Conservation (phyloP, 2,888 invertebrate genomes). For the Nemotelus nigrinus region DNA sequence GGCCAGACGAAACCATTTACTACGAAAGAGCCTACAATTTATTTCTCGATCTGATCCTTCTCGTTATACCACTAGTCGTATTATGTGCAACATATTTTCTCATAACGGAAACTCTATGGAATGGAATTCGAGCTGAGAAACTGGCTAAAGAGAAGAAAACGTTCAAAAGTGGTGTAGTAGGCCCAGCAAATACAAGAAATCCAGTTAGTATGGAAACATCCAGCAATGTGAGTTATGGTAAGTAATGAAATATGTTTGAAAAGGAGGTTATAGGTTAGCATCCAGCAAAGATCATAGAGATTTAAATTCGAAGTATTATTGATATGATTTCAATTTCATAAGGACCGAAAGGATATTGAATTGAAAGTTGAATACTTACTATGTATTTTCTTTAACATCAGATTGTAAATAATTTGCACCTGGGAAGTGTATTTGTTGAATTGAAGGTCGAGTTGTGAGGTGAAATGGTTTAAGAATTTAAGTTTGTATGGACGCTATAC, state of each 20-base stretch:
- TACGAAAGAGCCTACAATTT: constrained; percentile 73
- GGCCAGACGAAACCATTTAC: constrained; percentile 70
- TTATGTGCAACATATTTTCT: constrained; percentile 73
- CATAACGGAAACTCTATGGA: constrained; percentile 64
- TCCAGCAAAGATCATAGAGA: too few relatives aligned
- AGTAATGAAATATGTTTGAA: not conserved
- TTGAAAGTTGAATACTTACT: too few relatives aligned
- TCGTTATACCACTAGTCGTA: constrained; percentile 73
- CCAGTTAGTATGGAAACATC: not conserved
- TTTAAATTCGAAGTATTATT: too few relatives aligned
- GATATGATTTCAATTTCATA: too few relatives aligned
- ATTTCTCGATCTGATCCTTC: constrained; percentile 71
- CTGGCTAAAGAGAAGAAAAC: constrained; percentile 25
- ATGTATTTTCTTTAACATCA: too few relatives aligned
- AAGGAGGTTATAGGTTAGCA: too few relatives aligned
- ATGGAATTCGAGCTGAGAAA: constrained; percentile 62
- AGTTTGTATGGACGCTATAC: too few relatives aligned
- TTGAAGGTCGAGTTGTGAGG: too few relatives aligned
- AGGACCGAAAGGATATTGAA: too few relatives aligned
- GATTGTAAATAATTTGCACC: too few relatives aligned
- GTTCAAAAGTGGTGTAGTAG: constrained; percentile 8
- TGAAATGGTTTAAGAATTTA: too few relatives aligned
- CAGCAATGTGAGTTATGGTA: constrained; percentile 27
- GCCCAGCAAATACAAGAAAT: not conserved
- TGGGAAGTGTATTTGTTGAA: too few relatives aligned